phyloP scores from a whole-genome alignment of 2,113 vertebrate genomes.

The Erinaceus europaeus region DNA sequence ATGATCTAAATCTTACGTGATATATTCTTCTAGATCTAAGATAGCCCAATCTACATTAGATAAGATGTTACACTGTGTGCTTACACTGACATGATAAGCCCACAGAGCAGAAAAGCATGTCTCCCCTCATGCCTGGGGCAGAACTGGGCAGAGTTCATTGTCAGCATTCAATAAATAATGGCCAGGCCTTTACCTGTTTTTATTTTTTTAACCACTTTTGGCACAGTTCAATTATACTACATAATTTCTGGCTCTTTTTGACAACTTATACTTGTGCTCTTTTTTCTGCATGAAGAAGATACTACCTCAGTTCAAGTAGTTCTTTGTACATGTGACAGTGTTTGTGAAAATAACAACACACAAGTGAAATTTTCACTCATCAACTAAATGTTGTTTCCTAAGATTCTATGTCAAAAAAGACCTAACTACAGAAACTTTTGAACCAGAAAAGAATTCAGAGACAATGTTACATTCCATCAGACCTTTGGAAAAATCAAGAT shows the following conservation, averaged over 20 bases:
- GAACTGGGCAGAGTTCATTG: constrained; percentile 20
- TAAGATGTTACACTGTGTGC: constrained; percentile 59
- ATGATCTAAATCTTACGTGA: constrained; percentile 72
- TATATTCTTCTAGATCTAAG: constrained; percentile 76
- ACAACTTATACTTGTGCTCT: constrained; percentile 1
- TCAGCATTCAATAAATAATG: constrained; percentile 52
- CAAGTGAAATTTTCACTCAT: not conserved
- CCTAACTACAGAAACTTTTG: not conserved
- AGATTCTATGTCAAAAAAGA: constrained; percentile 10
- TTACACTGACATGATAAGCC: constrained; percentile 70
- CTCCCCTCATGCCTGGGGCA: not conserved
- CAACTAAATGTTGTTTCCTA: not conserved
- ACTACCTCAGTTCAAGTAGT: not conserved
- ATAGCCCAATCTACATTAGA: constrained; percentile 63
- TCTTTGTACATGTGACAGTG: not conserved
- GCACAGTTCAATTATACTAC: constrained; percentile 6
- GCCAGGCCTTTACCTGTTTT: not conserved
- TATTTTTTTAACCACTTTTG: not conserved
- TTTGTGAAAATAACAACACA: not conserved
- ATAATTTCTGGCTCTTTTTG: constrained; percentile 10
- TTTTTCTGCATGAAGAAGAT: constrained; percentile 6
- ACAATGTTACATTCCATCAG: not conserved
- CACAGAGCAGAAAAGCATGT: constrained; percentile 51
- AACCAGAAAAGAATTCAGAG: not conserved
- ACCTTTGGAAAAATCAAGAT: constrained; percentile 21